Conservation (phyloP, 2,888 invertebrate genomes). For the Rhimphoctona megacephalus region DNA sequence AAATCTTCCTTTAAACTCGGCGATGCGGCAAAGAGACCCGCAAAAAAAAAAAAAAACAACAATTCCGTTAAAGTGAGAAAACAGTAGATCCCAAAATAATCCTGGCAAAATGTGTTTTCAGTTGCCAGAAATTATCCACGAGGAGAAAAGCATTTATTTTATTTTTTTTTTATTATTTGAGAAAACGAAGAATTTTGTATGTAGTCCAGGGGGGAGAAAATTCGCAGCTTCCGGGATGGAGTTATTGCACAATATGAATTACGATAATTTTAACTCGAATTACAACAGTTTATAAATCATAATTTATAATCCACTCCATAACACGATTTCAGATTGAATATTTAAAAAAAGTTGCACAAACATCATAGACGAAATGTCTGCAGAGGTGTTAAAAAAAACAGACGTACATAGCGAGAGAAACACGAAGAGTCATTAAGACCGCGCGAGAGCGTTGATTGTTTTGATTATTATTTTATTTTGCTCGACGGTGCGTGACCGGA, state of each 20-base stretch:
- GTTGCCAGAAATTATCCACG: background rate
- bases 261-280: background rate
- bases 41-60: slow-evolving; percentile 1
- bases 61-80: background rate
- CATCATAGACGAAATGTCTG: background rate
- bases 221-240: background rate
- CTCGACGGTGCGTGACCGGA: slow-evolving; percentile 65
- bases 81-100: background rate
- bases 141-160: background rate
- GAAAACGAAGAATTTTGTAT: background rate
- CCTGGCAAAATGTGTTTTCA: background rate
- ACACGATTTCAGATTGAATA: background rate
- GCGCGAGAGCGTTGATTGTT: slow-evolving; percentile 18
- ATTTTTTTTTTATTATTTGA: background rate
- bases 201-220: background rate
- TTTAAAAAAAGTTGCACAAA: background rate
- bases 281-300: background rate
- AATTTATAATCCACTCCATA: background rate
- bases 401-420: background rate
- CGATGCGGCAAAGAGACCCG: slow-evolving; percentile 10
- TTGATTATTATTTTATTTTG: slow-evolving; percentile 27
- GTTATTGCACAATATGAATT: background rate
- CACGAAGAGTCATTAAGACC: background rate
- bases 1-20: background rate
- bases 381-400: background rate